A percentile compares a stretch with the other conserved stretches of the same genome.
Conservation (phyloP, 2,888 invertebrate species). For the Sepioteuthis lessoniana region DNA sequence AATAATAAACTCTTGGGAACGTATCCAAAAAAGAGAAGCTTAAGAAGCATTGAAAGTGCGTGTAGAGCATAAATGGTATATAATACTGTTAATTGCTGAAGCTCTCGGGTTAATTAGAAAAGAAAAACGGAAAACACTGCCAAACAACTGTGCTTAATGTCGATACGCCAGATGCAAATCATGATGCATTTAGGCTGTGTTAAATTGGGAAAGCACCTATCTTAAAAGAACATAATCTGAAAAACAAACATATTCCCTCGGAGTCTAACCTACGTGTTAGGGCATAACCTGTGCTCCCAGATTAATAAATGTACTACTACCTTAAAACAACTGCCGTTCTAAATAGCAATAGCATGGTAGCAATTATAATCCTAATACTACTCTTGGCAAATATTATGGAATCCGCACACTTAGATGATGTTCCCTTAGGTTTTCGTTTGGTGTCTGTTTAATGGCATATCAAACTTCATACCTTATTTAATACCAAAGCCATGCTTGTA, state of each 20-base stretch:
- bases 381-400: no score
- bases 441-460: no score
- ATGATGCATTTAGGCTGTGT: neutral
- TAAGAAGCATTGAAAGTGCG: neutral
- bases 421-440: no score
- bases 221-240: neutral
- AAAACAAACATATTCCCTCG: neutral
- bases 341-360: neutral
- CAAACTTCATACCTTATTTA: no score
- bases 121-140: neutral
- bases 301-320: neutral
- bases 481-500: no score
- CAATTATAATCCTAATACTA: neutral
- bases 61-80: neutral
- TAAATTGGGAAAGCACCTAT: neutral
- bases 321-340: no score
- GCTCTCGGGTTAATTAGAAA: neutral
- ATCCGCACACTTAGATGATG: no score
- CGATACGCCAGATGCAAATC: neutral
- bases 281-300: neutral
- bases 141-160: neutral
- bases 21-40: neutral
- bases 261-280: neutral
- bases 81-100: neutral
- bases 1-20: neutral